Conservation (phyloP, 92 coral and sea anemone genomes). For the Phenganax subtilis region DNA sequence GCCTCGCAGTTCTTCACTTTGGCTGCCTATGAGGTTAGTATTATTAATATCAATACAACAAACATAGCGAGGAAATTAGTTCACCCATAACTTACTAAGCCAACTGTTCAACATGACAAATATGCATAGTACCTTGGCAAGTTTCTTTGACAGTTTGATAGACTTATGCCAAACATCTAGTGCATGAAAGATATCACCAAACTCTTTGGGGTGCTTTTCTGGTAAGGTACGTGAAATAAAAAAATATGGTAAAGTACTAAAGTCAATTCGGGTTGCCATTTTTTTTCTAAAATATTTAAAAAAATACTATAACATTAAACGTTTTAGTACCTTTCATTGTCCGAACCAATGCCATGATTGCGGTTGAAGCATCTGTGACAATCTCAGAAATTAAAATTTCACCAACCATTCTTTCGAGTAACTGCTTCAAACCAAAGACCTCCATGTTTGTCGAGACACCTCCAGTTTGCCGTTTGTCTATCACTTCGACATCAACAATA, state of each 20-base stretch:
- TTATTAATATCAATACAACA: background rate
- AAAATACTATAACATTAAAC: no score
- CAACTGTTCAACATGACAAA: no score
- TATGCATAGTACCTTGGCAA: no score
- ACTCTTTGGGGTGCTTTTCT: background rate
- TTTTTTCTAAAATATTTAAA: no score
- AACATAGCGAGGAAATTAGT: background rate
- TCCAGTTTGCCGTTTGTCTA: no score
- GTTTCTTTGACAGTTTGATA: no score
- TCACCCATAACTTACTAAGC: background rate
- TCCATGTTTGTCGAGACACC: no score
- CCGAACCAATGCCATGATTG: background rate
- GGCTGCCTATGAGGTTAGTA: slow-evolving; percentile 26
- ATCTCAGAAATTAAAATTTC: background rate
- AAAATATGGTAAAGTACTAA: no score
- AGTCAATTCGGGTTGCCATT: no score
- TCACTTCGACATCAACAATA: no score
- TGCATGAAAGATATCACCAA: background rate
- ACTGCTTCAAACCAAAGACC: no score
- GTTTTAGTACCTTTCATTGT: no score
- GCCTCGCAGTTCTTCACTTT: slow-evolving; percentile 50
- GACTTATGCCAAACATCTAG: background rate
- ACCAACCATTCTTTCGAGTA: slow-evolving; percentile 3
- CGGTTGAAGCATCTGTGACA: background rate
- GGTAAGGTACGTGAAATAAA: background rate